Evolutionary conservation across 2,113 vertebrate species (phyloP).

Genomic region (Epinephelus cyanopodus): DNA sequence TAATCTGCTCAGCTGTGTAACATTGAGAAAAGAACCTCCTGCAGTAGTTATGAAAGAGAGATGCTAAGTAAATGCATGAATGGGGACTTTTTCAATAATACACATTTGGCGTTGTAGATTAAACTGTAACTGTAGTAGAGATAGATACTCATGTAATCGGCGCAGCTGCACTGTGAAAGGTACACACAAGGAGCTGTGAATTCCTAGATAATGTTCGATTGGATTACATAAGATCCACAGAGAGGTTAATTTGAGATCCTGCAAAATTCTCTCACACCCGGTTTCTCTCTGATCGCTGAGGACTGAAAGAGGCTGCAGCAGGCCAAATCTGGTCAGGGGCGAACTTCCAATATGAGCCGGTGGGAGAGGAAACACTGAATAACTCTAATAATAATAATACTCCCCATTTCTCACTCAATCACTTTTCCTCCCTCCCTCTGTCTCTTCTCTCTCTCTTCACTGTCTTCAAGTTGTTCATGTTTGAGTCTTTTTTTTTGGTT

Average conservation of each 20-base stretch:
- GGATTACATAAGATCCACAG: slow-evolving; percentile 46
- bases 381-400: slow-evolving; percentile 2
- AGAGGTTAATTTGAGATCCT: slow-evolving; percentile 47
- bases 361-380: slow-evolving; percentile 34
- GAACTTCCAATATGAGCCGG: slow-evolving; percentile 17
- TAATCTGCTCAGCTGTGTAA: slow-evolving; percentile 52
- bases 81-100: slow-evolving; percentile 31
- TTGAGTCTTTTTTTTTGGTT: neutral
- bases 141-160: neutral
- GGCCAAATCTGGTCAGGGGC: slow-evolving; percentile 41
- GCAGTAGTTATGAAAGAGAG: slow-evolving; percentile 42
- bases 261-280: slow-evolving; percentile 23
- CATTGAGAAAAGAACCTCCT: slow-evolving; percentile 39
- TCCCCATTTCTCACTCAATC: slow-evolving; percentile 3
- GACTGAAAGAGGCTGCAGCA: neutral
- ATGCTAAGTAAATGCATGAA: slow-evolving; percentile 46
- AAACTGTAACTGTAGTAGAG: neutral
- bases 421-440: neutral
- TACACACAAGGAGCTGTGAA: slow-evolving; percentile 3
- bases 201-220: slow-evolving; percentile 24
- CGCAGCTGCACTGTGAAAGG: slow-evolving; percentile 17
- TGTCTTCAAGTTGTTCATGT: neutral
- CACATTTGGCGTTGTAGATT: slow-evolving; percentile 29
- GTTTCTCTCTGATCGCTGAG: slow-evolving; percentile 11
- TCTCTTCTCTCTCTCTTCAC: neutral